Evolutionary conservation across 2,797 vertebrate genomes (phyloP).

Genomic region (Coendou prehensilis): DNA sequence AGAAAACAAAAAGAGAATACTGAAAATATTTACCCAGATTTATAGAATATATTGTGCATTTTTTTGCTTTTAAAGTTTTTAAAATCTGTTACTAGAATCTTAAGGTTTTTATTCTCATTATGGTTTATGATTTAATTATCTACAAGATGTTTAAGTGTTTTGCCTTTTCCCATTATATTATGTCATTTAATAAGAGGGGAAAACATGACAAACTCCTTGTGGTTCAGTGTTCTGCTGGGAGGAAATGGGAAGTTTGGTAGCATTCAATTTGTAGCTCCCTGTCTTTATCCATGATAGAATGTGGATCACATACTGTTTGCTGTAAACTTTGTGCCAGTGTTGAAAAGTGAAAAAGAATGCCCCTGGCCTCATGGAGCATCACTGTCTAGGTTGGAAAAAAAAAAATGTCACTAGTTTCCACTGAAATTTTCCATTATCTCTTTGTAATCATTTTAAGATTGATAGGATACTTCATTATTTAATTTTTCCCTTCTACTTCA

Average conservation of each 20-base stretch:
- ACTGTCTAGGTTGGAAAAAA: not conserved
- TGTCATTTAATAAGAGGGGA: constrained; percentile 17
- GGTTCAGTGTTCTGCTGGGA: not conserved
- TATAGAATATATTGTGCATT: not conserved
- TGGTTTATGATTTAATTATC: constrained; percentile 68
- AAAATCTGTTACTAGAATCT: constrained; percentile 11
- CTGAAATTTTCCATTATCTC: not conserved
- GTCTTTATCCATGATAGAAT: not conserved
- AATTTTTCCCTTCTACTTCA: not conserved
- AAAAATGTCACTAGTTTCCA: not conserved
- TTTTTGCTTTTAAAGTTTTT: constrained; percentile 46
- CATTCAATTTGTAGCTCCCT: not conserved
- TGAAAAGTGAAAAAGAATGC: not conserved
- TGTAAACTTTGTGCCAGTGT: not conserved
- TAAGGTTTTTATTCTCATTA: constrained; percentile 68
- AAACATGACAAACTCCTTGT: not conserved
- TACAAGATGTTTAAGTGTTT: constrained; percentile 34
- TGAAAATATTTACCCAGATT: constrained; percentile 54
- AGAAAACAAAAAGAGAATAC: constrained; percentile 16
- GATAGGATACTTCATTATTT: constrained; percentile 51
- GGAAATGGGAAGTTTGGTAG: not conserved
- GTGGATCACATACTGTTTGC: not conserved
- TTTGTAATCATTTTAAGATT: constrained; percentile 50
- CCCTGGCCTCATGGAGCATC: not conserved
- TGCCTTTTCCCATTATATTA: constrained; percentile 48